Conservation (phyloP, 2,888 invertebrate species). For the Ethmia dodecea region DNA sequence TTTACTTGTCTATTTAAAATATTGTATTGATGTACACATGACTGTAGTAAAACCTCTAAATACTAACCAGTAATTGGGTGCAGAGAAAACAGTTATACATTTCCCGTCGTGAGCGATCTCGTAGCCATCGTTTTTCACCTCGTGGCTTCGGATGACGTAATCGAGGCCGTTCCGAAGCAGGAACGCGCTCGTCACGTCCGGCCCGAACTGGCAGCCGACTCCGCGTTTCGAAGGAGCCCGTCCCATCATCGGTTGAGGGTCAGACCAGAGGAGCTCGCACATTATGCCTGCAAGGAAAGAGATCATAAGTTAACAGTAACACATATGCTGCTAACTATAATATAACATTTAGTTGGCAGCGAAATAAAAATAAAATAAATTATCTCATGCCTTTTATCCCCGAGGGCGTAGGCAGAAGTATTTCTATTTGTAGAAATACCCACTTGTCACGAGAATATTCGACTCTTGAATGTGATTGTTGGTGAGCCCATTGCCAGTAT, state of each 20-base stretch:
- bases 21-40: too few relatives aligned
- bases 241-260: conserved; percentile 94
- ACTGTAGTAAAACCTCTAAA: not conserved
- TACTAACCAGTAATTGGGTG: conserved; percentile 98
- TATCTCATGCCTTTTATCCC: too few relatives aligned
- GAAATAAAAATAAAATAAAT: too few relatives aligned
- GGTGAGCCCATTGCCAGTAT: too few relatives aligned
- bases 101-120: conserved; percentile 96
- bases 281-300: conserved; percentile 87
- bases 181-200: conserved; percentile 95
- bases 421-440: too few relatives aligned
- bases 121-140: conserved; percentile 97
- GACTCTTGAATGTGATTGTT: too few relatives aligned
- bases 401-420: too few relatives aligned
- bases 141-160: conserved; percentile 97
- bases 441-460: too few relatives aligned
- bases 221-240: conserved; percentile 97
- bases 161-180: conserved; percentile 90
- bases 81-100: conserved; percentile 99
- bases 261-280: conserved; percentile 99
- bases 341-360: too few relatives aligned
- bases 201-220: conserved; percentile 99
- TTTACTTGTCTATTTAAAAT: too few relatives aligned
- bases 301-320: too few relatives aligned
- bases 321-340: too few relatives aligned